These are phyloP conservation scores for Agonopterix heracliana DNA, from an alignment of 2,888 invertebrate species.

Conservation along the genomic window DNA sequence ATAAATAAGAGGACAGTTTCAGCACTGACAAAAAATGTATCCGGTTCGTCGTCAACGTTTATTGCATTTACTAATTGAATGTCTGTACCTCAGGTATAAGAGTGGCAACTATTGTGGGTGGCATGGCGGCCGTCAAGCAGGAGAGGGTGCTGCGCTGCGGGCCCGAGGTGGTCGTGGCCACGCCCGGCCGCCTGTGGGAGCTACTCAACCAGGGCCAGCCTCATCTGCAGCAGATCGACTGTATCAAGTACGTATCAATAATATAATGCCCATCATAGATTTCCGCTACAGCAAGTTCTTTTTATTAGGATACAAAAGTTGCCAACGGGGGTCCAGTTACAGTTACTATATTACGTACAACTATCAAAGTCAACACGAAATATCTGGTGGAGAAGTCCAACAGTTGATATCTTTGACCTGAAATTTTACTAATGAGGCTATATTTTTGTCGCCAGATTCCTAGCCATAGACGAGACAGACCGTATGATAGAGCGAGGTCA, in stretches of 20 bases:
- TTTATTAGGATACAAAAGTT: too few species aligned
- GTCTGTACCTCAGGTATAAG: constrained; percentile 60
- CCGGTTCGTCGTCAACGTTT: too few species aligned
- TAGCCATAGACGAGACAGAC: constrained; percentile 99
- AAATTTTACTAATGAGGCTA: too few species aligned
- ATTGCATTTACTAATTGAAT: too few species aligned
- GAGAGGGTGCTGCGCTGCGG: constrained; percentile 86
- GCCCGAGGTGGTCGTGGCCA: constrained; percentile 97
- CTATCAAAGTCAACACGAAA: too few species aligned
- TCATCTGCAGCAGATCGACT: constrained; percentile 83
- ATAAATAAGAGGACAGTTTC: too few species aligned
- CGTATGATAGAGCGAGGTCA: constrained; percentile 98
- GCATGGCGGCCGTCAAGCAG: constrained; percentile 95
- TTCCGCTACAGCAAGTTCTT: too few species aligned
- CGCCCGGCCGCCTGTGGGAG: constrained; percentile 98
- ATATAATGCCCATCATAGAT: neutral
- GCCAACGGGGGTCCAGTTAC: too few species aligned
- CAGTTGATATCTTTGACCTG: too few species aligned
- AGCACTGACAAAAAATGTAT: too few species aligned
- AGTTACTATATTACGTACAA: too few species aligned
- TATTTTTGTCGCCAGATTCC: constrained; percentile 74
- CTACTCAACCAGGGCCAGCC: constrained; percentile 86
- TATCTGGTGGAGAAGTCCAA: too few species aligned
- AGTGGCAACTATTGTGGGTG: constrained; percentile 93
- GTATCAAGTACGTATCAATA: constrained; percentile 77